These are phyloP conservation scores for Perca fluviatilis DNA, from an alignment of 2,113 vertebrate genomes.

Conservation along the genomic window DNA sequence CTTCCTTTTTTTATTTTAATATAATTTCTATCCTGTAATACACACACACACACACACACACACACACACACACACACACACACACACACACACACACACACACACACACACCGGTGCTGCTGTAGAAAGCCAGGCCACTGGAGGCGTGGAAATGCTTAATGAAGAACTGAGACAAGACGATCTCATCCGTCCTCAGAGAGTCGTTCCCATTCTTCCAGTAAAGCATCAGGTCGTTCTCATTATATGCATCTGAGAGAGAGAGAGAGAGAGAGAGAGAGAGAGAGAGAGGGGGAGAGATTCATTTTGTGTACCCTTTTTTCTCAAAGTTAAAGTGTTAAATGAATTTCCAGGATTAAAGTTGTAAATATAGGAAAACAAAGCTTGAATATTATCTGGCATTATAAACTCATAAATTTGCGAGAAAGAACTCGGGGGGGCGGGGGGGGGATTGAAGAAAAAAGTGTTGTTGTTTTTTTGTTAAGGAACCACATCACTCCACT, in stretches of 20 bases:
- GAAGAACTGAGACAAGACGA: conserved; percentile 94
- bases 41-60: too few relatives aligned
- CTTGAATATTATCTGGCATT: too few relatives aligned
- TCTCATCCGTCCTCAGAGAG: conserved; percentile 91
- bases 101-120: conserved; percentile 90
- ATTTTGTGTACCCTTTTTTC: too few relatives aligned
- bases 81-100: conserved; percentile 30
- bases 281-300: not conserved
- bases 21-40: too few relatives aligned
- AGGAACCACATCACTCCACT: too few relatives aligned
- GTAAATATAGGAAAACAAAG: too few relatives aligned
- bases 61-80: conserved; percentile 18
- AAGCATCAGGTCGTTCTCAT: conserved; percentile 93
- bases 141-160: conserved; percentile 93
- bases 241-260: conserved; percentile 88
- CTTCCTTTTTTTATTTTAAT: too few relatives aligned
- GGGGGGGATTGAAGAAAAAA: too few relatives aligned
- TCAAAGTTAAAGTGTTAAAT: not conserved
- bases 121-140: conserved; percentile 92
- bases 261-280: not conserved
- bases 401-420: too few relatives aligned
- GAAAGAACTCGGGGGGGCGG: too few relatives aligned
- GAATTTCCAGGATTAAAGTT: too few relatives aligned
- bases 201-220: conserved; percentile 95
- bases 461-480: too few relatives aligned